Evolutionary conservation across 2,113 vertebrate genomes (phyloP), one percentile per base, ranked within the genome.

Genomic region (Carettochelys insculpta): DNA sequence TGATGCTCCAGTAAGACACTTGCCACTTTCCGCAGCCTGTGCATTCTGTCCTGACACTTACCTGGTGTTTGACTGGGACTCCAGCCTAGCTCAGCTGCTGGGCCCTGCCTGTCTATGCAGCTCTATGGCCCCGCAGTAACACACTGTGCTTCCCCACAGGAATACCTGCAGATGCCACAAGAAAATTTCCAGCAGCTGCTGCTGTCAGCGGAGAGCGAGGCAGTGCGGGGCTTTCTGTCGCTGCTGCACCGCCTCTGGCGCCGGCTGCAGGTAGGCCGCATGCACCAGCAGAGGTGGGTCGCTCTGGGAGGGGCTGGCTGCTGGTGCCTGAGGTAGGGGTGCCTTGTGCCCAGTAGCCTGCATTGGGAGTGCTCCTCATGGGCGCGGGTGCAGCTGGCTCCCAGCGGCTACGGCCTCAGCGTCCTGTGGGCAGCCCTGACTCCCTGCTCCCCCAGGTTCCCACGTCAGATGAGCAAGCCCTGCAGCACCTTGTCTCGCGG

Each of bases 401-500:
- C 9, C 8, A 54, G 22, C 3, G 53, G 52, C 52, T 53, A 31
- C 29, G 31, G 56, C 34, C 56, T 31, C 34, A 27, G 29, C 56
- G 34, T 3, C 1, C 4, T 65, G 58, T 1, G 16, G 16, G 17
- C 25, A 51, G 6, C 27, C 53, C 41, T 90, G 73, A 52, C 43
- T 0, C 2, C 12, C 41, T 45, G 41, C 1, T 81, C 9, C 8
- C 16, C 6, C 94, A 99, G 98, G 98, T 98, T 5, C 98, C 97
- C 48, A 97, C 97, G 47, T 97, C 97, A 4, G 97, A 98, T 96
- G 96, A 98, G 81, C 97, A 98, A 77, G 98, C 98, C 52, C 97
- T 99, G 97, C 98, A 98, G 92, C 98, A 97, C 25, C 98, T 99
- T 97, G 98, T 98, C 0, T 96, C 98, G 9, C 98, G 98, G 91